Conservation (phyloP, 2,888 invertebrate species). For the Eledone cirrhosa region DNA sequence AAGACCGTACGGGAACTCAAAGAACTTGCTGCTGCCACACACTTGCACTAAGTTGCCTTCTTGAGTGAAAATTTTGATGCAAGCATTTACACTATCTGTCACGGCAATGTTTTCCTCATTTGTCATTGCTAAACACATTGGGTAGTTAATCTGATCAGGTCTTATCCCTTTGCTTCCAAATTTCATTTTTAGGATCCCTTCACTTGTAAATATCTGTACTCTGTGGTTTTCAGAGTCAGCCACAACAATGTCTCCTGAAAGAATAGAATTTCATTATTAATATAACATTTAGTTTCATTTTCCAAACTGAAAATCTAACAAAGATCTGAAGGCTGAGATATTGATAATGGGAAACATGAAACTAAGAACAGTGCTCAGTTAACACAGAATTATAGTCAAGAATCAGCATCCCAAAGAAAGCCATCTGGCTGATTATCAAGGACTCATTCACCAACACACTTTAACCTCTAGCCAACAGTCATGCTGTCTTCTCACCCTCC, state of each 20-base stretch:
- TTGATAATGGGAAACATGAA: neutral
- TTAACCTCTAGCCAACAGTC: too few species aligned
- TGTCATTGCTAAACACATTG: constrained; percentile 58
- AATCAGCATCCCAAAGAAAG: too few species aligned
- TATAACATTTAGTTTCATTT: neutral
- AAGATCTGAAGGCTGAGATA: neutral
- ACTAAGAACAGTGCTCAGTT: too few species aligned
- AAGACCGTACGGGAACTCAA: constrained; percentile 61
- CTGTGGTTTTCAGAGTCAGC: constrained; percentile 62
- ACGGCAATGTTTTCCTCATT: constrained; percentile 56
- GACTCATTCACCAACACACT: too few species aligned
- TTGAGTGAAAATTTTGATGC: constrained; percentile 56
- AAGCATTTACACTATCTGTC: constrained; percentile 62
- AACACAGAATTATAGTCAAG: too few species aligned
- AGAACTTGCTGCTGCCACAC: constrained; percentile 45
- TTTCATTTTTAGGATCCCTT: constrained; percentile 55
- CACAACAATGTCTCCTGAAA: constrained; percentile 59
- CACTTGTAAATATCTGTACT: constrained; percentile 58
- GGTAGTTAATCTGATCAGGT: constrained; percentile 56
- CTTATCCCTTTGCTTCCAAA: constrained; percentile 56
- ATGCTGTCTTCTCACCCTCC: too few species aligned
- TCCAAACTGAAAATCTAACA: neutral
- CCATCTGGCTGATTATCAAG: neutral
- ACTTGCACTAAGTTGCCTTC: constrained; percentile 50
- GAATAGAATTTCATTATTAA: neutral